Evolutionary conservation across 92 coral and sea anemone genomes (phyloP).

Genomic region (Porites cylindrica): DNA sequence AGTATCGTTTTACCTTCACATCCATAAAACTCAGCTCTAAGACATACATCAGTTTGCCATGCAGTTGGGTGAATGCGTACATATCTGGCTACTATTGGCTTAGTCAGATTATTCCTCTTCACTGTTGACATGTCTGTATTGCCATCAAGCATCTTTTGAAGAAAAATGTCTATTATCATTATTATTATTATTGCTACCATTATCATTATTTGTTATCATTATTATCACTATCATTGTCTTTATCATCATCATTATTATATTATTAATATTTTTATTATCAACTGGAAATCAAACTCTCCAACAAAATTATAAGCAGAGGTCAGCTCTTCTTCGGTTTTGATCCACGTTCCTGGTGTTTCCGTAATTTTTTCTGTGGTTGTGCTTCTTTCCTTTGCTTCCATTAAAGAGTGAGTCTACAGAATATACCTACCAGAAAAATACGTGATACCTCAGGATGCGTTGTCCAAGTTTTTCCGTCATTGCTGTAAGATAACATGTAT

Average conservation of each 20-base stretch:
- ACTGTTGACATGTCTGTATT: conserved; percentile 68
- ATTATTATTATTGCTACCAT: no score
- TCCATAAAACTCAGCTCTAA: conserved; percentile 72
- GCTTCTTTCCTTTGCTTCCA: background rate
- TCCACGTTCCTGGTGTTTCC: background rate
- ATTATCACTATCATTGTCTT: no score
- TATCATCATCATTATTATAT: no score
- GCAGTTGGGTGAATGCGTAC: conserved; percentile 65
- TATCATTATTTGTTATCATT: no score
- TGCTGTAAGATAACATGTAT: conserved; percentile 51
- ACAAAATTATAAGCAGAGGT: no score
- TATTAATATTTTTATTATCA: no score
- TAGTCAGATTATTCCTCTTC: conserved; percentile 46
- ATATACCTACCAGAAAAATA: background rate
- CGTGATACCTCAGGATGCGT: conserved; percentile 43
- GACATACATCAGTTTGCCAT: conserved; percentile 59
- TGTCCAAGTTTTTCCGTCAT: conserved; percentile 68
- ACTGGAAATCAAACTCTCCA: no score
- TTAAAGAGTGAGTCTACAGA: background rate
- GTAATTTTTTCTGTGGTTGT: background rate
- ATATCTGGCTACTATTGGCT: conserved; percentile 62
- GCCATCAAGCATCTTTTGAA: conserved; percentile 49
- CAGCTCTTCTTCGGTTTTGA: background rate
- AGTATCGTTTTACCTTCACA: conserved; percentile 55
- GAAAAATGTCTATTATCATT: background rate